A percentile compares a stretch with the other conserved stretches of the same genome.
These are phyloP conservation scores for Hucho hucho DNA, from an alignment of 2,113 vertebrate species.

Conservation along the genomic window DNA sequence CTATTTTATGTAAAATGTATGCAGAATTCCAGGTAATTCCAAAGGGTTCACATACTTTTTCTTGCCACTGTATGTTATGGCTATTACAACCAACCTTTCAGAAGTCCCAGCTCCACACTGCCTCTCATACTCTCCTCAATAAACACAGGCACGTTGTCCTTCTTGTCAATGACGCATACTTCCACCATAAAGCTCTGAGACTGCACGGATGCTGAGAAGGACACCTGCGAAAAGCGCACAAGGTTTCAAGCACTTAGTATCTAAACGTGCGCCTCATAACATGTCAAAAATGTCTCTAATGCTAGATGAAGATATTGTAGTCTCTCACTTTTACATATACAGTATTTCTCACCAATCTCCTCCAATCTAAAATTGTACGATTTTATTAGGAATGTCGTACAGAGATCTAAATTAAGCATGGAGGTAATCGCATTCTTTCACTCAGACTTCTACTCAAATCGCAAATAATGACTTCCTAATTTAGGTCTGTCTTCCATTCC, in stretches of 20 bases:
- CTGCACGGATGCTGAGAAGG: constrained; percentile 63
- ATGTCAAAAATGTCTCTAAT: not conserved
- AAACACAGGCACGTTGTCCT: constrained; percentile 75
- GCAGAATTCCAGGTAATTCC: too few relatives aligned
- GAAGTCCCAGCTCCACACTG: constrained; percentile 74
- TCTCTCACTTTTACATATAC: too few relatives aligned
- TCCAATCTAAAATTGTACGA: not conserved
- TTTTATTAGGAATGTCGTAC: not conserved
- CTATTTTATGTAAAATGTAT: too few relatives aligned
- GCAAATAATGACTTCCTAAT: too few relatives aligned
- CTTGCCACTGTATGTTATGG: not conserved
- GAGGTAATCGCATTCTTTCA: not conserved
- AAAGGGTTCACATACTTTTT: too few relatives aligned
- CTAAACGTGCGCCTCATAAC: not conserved
- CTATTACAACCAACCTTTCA: constrained; percentile 60
- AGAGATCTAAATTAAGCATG: not conserved
- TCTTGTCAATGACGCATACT: constrained; percentile 76
- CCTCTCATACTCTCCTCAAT: constrained; percentile 70
- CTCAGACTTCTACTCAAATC: too few relatives aligned
- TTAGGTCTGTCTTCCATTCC: too few relatives aligned
- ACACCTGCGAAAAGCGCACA: constrained; percentile 55
- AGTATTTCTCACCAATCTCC: too few relatives aligned
- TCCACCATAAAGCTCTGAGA: constrained; percentile 67
- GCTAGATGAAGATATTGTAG: too few relatives aligned
- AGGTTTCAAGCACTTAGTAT: constrained; percentile 22